Evolutionary conservation across 2,888 invertebrate species (phyloP).

Genomic region (Mantis religiosa): DNA sequence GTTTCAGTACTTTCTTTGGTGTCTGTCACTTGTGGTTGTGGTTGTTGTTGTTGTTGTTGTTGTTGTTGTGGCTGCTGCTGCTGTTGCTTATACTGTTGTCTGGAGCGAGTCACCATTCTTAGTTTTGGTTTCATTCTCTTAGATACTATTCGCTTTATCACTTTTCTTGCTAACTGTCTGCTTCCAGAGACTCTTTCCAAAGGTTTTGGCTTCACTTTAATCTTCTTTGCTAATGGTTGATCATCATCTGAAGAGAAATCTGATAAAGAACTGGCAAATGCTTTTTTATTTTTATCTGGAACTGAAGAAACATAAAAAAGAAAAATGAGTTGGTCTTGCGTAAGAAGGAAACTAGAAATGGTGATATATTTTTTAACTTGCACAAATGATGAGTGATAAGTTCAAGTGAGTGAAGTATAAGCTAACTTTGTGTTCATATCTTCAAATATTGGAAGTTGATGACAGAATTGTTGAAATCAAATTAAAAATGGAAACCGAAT

Average conservation of each 20-base stretch:
- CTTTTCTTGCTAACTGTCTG: constrained; percentile 26
- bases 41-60: neutral
- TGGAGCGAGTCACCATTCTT: constrained; percentile 32
- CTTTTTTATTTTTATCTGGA: constrained; percentile 21
- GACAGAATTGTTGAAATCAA: no score
- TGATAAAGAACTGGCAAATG: constrained; percentile 33
- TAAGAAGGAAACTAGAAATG: no score
- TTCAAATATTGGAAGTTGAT: no score
- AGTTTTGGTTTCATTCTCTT: constrained; percentile 22
- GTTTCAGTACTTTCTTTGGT: constrained; percentile 30
- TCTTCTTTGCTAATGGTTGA: constrained; percentile 43
- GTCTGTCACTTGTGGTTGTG: neutral
- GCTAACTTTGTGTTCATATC: no score
- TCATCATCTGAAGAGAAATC: constrained; percentile 55
- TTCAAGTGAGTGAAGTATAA: no score
- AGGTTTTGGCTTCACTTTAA: constrained; percentile 14
- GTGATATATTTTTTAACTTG: no score
- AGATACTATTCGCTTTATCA: constrained; percentile 27
- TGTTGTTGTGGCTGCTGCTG: neutral
- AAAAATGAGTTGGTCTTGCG: no score
- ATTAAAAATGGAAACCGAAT: no score
- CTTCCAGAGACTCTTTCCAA: constrained; percentile 14
- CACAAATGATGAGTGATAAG: no score
- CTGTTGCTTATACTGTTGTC: neutral
- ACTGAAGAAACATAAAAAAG: neutral